Conservation (phyloP, 2,797 vertebrate species). For the Staurois parvus region DNA sequence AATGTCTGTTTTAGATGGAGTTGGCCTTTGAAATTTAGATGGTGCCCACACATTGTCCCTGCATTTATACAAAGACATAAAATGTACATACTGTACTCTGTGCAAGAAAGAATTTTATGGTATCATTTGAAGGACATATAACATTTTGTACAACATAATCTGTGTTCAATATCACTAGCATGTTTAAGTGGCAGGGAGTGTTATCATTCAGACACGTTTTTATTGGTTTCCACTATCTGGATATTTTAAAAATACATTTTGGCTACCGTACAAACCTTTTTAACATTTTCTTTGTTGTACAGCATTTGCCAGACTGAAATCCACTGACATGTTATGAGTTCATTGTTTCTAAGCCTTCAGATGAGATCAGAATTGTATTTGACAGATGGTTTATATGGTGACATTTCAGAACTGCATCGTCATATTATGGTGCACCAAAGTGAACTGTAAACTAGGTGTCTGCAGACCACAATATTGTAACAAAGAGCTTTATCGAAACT, state of each 20-base stretch:
- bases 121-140: not conserved
- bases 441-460: slow-evolving; percentile 29
- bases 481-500: slow-evolving; percentile 5
- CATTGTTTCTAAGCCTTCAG: slow-evolving; percentile 37
- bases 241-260: slow-evolving; percentile 15
- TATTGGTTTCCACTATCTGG: not conserved
- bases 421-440: slow-evolving; percentile 33
- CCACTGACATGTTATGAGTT: slow-evolving; percentile 44
- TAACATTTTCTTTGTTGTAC: not conserved
- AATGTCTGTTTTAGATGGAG: too few species aligned
- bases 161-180: not conserved
- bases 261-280: slow-evolving; percentile 1
- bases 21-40: too few species aligned
- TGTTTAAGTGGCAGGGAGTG: not conserved
- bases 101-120: not conserved
- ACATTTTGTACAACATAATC: not conserved
- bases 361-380: slow-evolving; percentile 31
- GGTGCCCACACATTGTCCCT: not conserved
- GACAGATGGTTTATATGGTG: slow-evolving; percentile 49
- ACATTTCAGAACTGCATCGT: slow-evolving; percentile 43
- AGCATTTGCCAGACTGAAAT: slow-evolving; percentile 24
- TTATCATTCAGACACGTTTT: not conserved
- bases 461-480: not conserved
- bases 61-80: not conserved
- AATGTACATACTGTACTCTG: not conserved